Evolutionary conservation across 2,888 invertebrate species (phyloP).

Genomic region (Polymixis lichenea): DNA sequence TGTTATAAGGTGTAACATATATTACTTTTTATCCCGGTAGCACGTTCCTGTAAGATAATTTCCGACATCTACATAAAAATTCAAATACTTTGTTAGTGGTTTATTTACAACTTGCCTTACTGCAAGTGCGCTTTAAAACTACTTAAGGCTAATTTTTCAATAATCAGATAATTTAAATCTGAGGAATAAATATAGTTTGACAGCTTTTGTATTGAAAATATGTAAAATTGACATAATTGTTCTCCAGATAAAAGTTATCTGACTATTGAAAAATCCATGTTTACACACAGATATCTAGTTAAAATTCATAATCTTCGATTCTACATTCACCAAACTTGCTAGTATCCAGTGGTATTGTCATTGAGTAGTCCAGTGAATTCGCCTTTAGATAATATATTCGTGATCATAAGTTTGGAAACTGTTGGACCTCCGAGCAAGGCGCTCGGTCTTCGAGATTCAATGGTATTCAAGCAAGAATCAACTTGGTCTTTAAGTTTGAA

Average conservation of each 20-base stretch:
- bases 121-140: neutral
- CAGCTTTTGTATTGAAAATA: too few relatives aligned
- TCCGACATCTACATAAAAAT: neutral
- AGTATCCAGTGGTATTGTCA: conserved; percentile 47
- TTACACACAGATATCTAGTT: neutral
- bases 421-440: conserved; percentile 48
- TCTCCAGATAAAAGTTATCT: too few relatives aligned
- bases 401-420: conserved; percentile 69
- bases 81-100: too few relatives aligned
- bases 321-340: conserved; percentile 34
- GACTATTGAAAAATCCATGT: too few relatives aligned
- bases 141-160: too few relatives aligned
- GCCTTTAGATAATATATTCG: conserved; percentile 70
- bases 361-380: conserved; percentile 44
- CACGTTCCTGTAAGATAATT: too few relatives aligned
- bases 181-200: too few relatives aligned
- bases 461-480: conserved; percentile 63
- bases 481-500: conserved; percentile 56
- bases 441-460: conserved; percentile 47
- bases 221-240: too few relatives aligned
- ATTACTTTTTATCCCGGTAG: too few relatives aligned
- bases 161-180: too few relatives aligned
- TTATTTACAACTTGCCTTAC: neutral
- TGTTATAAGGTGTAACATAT: too few relatives aligned
- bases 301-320: conserved; percentile 29